These are phyloP conservation scores for Hydropotes inermis DNA, from an alignment of 2,113 vertebrate species.

Conservation along the genomic window DNA sequence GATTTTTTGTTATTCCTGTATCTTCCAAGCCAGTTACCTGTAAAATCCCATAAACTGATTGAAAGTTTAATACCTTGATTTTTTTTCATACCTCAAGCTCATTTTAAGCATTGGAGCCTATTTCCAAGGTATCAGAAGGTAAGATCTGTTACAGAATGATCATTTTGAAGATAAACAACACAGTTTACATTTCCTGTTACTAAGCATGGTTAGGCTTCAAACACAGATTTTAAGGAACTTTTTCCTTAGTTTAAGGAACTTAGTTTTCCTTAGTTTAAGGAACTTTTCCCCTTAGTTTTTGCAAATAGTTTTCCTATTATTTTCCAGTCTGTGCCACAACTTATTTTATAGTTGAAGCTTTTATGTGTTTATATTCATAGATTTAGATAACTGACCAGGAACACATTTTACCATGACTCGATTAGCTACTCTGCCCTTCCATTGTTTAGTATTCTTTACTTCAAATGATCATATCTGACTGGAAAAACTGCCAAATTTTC, in stretches of 20 bases:
- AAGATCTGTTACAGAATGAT: neutral
- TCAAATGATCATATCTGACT: conserved; percentile 11
- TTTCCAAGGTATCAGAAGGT: neutral
- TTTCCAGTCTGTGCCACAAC: neutral
- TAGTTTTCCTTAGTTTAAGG: too few relatives aligned
- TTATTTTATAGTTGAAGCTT: neutral
- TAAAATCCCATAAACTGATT: neutral
- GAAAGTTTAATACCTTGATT: neutral
- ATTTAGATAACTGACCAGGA: neutral
- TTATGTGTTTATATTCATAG: conserved; percentile 1
- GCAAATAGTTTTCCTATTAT: neutral
- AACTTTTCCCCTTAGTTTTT: neutral
- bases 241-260: neutral
- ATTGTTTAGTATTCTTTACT: neutral
- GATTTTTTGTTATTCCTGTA: neutral
- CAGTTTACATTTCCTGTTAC: neutral
- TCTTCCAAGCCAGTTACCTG: neutral
- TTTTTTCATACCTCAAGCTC: neutral
- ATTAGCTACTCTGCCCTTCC: neutral
- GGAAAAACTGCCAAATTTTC: neutral
- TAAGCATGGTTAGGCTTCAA: neutral
- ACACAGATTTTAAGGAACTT: neutral
- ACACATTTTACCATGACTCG: neutral
- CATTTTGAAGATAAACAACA: neutral
- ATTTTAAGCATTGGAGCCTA: neutral